phyloP scores from a whole-genome alignment of 2,113 vertebrate species.

The Melanotaenia duboulayi region DNA sequence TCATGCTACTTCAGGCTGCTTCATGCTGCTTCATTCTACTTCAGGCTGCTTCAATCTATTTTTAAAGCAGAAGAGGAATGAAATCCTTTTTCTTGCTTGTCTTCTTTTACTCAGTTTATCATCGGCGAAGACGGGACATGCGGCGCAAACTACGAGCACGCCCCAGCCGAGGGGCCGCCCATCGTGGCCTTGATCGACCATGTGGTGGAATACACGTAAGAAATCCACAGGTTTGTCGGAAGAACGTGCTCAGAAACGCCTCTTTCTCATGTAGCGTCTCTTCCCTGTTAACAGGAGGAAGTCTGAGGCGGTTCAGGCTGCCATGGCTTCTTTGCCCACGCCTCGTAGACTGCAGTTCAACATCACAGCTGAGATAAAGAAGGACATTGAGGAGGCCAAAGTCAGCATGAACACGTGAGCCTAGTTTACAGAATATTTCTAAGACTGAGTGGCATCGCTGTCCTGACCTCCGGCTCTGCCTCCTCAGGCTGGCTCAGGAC shows the following conservation, averaged over 20 bases:
- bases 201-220: slow-evolving; percentile 93
- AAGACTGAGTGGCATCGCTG: no score
- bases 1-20: no score
- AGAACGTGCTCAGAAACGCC: no score
- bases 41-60: no score
- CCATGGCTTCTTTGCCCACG: slow-evolving; percentile 83
- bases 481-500: slow-evolving; percentile 87
- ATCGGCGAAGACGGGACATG: slow-evolving; percentile 93
- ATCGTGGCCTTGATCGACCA: slow-evolving; percentile 92
- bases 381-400: slow-evolving; percentile 92
- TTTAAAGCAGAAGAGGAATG: no score
- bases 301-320: slow-evolving; percentile 72
- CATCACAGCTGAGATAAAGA: slow-evolving; percentile 91
- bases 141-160: slow-evolving; percentile 92
- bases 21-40: no score
- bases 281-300: slow-evolving; percentile 82
- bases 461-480: background rate
- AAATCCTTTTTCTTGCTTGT: background rate
- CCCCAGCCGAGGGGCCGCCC: slow-evolving; percentile 93
- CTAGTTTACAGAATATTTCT: background rate
- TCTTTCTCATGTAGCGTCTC: no score
- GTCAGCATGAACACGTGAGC: slow-evolving; percentile 91
- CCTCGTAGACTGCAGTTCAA: slow-evolving; percentile 93
- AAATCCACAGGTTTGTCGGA: background rate
- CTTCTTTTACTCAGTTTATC: slow-evolving; percentile 85